These are phyloP conservation scores for Pristionchus pacificus DNA, from an alignment of 1,140 invertebrate species.

Conservation along the genomic window DNA sequence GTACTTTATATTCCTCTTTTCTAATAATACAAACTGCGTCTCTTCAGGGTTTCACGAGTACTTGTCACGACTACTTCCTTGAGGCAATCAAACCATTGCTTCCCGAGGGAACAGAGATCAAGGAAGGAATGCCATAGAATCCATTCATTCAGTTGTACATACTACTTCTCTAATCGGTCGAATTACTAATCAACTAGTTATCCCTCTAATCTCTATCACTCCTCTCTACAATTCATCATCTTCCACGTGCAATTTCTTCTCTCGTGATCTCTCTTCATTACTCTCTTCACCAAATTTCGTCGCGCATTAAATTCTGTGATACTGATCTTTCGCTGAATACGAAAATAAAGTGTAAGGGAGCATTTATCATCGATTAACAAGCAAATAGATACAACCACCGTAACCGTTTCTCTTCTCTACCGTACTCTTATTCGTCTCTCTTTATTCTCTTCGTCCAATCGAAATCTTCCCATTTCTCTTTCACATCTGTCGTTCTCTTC, in stretches of 20 bases:
- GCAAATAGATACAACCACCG: neutral
- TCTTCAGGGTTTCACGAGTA: too few relatives aligned
- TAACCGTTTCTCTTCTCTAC: neutral
- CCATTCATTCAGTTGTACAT: neutral
- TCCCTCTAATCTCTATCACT: too few relatives aligned
- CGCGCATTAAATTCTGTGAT: neutral
- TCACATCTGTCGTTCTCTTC: constrained; percentile 68
- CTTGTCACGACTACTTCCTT: too few relatives aligned
- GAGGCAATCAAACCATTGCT: too few relatives aligned
- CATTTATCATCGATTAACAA: neutral
- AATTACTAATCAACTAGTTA: neutral
- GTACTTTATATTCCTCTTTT: neutral
- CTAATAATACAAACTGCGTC: neutral
- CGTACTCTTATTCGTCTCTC: constrained; percentile 11
- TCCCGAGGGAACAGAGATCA: too few relatives aligned
- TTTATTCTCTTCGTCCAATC: constrained; percentile 61
- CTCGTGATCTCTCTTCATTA: neutral
- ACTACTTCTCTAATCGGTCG: neutral
- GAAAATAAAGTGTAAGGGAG: too few relatives aligned
- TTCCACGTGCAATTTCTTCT: neutral
- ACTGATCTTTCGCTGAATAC: too few relatives aligned
- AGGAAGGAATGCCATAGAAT: neutral
- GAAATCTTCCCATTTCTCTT: constrained; percentile 67
- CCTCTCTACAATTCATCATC: too few relatives aligned
- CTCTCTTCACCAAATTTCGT: neutral